A percentile compares a stretch with the other conserved stretches of the same genome.
Evolutionary conservation across 2,888 invertebrate species (phyloP).

Genomic region (Mythimna loreyi): DNA sequence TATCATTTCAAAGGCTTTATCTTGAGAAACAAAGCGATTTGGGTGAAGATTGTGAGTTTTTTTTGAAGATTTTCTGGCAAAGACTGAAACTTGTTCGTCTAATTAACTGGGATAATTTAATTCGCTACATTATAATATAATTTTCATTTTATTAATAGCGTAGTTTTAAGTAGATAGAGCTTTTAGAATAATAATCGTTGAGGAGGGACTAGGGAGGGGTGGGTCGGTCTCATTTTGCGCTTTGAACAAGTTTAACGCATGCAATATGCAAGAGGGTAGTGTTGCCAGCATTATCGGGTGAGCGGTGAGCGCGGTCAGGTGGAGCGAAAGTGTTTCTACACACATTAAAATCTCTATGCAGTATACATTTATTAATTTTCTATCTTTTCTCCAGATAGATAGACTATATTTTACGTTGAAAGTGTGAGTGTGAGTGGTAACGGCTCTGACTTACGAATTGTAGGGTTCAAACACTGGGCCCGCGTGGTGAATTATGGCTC

Average conservation of each 20-base stretch:
- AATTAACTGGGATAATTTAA: conserved; percentile 18
- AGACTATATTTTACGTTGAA: too few species aligned
- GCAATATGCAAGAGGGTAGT: conserved; percentile 65
- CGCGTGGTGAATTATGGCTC: too few species aligned
- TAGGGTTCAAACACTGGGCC: too few species aligned
- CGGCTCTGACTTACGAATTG: too few species aligned
- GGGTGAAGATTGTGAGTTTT: conserved; percentile 26
- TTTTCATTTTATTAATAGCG: conserved; percentile 28
- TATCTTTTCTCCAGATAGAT: neutral
- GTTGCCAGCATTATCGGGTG: conserved; percentile 54
- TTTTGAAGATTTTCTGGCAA: conserved; percentile 16
- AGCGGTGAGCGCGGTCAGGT: conserved; percentile 47
- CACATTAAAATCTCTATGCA: conserved; percentile 17
- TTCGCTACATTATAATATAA: conserved; percentile 13
- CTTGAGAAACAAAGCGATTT: conserved; percentile 47
- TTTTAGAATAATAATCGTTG: conserved; percentile 62
- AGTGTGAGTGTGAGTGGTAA: too few species aligned
- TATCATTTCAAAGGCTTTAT: conserved; percentile 65
- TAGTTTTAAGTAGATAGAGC: conserved; percentile 43
- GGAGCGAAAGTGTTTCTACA: conserved; percentile 46
- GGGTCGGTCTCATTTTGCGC: conserved; percentile 61
- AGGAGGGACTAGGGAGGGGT: conserved; percentile 33
- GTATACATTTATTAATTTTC: conserved; percentile 26
- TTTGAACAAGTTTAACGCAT: conserved; percentile 66
- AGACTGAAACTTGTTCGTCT: conserved; percentile 10